Percentiles rank a stretch among this genome's conserved stretches.
Evolutionary conservation across 2,888 invertebrate genomes (phyloP).

Genomic region (Drosophila koepferae): DNA sequence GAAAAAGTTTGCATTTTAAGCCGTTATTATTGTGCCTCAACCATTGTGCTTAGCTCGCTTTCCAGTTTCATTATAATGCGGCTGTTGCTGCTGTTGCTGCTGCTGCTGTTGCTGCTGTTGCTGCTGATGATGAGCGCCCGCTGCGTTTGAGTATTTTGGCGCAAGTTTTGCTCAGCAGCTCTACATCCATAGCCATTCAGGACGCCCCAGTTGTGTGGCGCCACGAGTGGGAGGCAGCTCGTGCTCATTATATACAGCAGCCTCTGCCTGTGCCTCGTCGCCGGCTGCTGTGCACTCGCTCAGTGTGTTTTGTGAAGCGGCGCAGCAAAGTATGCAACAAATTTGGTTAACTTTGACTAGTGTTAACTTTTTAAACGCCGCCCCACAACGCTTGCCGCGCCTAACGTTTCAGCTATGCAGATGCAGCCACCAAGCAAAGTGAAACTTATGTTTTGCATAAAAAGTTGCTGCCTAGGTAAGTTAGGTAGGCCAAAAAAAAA

Average conservation of each 20-base stretch:
- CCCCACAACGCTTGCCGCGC: constrained; percentile 16
- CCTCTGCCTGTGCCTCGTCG: constrained; percentile 14
- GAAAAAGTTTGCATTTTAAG: constrained; percentile 63
- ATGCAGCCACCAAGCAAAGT: constrained; percentile 8
- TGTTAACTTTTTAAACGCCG: constrained; percentile 77
- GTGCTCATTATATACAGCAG: constrained; percentile 71
- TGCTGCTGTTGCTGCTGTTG: constrained; percentile 21
- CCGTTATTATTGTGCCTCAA: constrained; percentile 54
- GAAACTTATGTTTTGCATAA: constrained; percentile 52
- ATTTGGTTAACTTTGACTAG: constrained; percentile 78
- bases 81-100: not conserved
- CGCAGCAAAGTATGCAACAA: constrained; percentile 79
- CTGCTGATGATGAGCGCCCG: constrained; percentile 62
- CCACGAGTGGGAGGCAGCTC: constrained; percentile 29
- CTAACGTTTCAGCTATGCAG: constrained; percentile 1
- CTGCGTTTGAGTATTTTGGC: constrained; percentile 73
- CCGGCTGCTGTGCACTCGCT: constrained; percentile 34
- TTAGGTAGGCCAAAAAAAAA: constrained; percentile 13
- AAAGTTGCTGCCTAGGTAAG: constrained; percentile 45
- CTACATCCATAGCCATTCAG: constrained; percentile 47
- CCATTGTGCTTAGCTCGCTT: constrained; percentile 63
- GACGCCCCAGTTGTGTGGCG: constrained; percentile 63
- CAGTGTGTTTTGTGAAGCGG: constrained; percentile 74
- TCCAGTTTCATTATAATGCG: constrained; percentile 50
- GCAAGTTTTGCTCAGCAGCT: constrained; percentile 64